Percentiles rank a stretch among this genome's conserved stretches.
Conservation (phyloP, 2,888 invertebrate genomes). For the Arenicola marina region DNA sequence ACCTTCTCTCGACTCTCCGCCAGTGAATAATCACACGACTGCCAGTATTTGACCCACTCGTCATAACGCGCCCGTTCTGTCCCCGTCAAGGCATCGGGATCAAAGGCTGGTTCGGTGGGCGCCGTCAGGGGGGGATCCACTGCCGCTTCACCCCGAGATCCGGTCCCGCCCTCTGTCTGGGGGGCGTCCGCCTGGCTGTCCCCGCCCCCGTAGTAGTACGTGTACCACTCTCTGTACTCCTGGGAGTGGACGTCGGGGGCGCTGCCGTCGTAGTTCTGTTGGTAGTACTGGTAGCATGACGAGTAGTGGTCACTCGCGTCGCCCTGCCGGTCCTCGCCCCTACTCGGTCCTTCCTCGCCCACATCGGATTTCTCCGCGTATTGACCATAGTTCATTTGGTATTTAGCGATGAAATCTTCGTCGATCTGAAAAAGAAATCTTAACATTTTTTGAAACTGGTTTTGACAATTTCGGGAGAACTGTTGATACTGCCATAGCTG, state of each 20-base stretch:
- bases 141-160: too few species aligned
- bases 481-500: too few species aligned
- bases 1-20: too few species aligned
- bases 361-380: conserved; percentile 1
- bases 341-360: not conserved
- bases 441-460: not conserved
- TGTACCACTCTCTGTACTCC: conserved; percentile 37
- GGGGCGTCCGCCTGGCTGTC: too few species aligned
- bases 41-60: too few species aligned
- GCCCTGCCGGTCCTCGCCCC: not conserved
- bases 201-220: conserved; percentile 29
- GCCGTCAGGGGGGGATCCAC: too few species aligned
- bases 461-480: too few species aligned
- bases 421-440: conserved; percentile 71
- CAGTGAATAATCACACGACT: too few species aligned
- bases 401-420: conserved; percentile 93
- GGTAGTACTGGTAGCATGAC: conserved; percentile 3
- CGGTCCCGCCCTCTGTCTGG: too few species aligned
- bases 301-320: not conserved
- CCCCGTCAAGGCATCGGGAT: too few species aligned
- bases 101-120: too few species aligned
- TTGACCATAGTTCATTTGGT: conserved; percentile 85
- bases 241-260: conserved; percentile 10
- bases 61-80: too few species aligned
- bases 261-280: not conserved